Evolutionary conservation across 2,888 invertebrate genomes (phyloP).

Genomic region (Tenthredo amoena): DNA sequence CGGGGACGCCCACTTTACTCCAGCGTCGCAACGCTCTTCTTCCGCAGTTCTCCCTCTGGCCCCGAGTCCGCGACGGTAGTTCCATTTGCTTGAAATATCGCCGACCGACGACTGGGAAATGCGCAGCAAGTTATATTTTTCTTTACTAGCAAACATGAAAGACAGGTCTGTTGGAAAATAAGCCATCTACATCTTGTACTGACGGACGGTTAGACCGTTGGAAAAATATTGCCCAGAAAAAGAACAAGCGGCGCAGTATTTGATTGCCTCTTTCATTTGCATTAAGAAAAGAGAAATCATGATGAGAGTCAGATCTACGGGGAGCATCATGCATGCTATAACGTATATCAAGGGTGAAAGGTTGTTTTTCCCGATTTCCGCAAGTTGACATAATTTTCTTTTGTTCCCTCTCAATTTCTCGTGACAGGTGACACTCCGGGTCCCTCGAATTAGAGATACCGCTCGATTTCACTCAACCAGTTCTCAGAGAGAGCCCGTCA

Average conservation of each 20-base stretch:
- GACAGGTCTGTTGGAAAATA: conserved; percentile 53
- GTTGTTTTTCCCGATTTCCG: neutral
- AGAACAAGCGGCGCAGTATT: conserved; percentile 3
- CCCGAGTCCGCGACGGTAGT: conserved; percentile 53
- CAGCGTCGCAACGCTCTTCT: conserved; percentile 38
- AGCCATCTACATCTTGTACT: conserved; percentile 36
- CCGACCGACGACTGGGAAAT: conserved; percentile 66
- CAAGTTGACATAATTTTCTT: neutral
- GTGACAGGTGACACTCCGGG: conserved; percentile 29
- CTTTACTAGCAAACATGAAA: conserved; percentile 49
- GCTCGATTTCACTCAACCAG: conserved; percentile 43
- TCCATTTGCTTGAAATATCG: conserved; percentile 71
- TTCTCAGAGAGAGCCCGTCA: conserved; percentile 21
- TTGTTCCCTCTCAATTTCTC: conserved; percentile 14
- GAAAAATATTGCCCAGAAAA: neutral
- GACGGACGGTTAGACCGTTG: conserved; percentile 4
- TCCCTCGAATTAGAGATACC: conserved; percentile 14
- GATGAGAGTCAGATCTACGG: neutral
- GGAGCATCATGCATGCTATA: neutral
- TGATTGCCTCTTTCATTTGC: conserved; percentile 40
- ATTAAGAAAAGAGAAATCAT: neutral
- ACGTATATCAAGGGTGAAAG: neutral
- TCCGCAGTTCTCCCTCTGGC: conserved; percentile 50
- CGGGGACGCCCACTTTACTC: conserved; percentile 67
- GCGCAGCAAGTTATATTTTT: conserved; percentile 51